A percentile compares a stretch with the other conserved stretches of the same genome.
Conservation (phyloP, 2,113 vertebrate species). For the Phylloscopus trochiloides region DNA sequence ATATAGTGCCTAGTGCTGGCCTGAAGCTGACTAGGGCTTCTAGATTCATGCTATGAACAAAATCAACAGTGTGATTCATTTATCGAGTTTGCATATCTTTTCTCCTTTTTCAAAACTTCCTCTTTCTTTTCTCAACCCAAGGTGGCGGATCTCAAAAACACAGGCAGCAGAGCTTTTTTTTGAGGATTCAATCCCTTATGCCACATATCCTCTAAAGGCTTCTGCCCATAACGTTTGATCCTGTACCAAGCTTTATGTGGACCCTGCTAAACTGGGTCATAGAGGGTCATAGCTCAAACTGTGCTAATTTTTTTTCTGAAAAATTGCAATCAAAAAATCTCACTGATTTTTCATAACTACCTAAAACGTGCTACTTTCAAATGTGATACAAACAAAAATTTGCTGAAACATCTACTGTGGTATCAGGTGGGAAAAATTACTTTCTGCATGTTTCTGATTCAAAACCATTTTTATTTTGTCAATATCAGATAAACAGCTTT, state of each 20-base stretch:
- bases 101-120: background rate
- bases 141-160: background rate
- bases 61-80: background rate
- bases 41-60: background rate
- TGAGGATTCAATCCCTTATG: background rate
- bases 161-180: background rate
- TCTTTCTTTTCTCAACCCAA: background rate
- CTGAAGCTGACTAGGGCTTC: constrained; percentile 19
- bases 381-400: background rate
- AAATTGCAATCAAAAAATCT: background rate
- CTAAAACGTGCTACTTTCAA: background rate
- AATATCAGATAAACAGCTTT: background rate
- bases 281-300: background rate
- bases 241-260: background rate
- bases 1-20: background rate
- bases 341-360: background rate
- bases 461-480: background rate
- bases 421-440: background rate
- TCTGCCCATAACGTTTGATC: background rate
- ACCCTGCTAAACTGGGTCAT: background rate
- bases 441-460: background rate
- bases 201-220: background rate
- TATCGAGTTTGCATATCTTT: background rate
- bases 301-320: background rate
- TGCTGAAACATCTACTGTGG: background rate